These are phyloP conservation scores for Ciconia maguari DNA, from an alignment of 2,113 vertebrate species.

Conservation along the genomic window DNA sequence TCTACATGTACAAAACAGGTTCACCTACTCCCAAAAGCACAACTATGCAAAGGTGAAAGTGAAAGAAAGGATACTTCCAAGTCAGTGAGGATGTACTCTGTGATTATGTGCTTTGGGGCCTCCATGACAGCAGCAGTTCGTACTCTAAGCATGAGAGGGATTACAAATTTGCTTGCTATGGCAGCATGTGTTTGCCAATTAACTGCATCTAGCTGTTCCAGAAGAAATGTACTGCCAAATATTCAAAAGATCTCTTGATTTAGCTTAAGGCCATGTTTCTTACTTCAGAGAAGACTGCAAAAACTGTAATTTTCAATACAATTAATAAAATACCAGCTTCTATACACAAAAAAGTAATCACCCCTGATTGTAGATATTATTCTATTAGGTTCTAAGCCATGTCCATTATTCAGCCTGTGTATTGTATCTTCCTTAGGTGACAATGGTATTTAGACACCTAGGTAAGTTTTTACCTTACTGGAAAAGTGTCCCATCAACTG, in stretches of 20 bases:
- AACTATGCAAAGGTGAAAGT: not conserved
- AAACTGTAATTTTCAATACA: not conserved
- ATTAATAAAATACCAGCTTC: slow-evolving; percentile 30
- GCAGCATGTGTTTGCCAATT: slow-evolving; percentile 37
- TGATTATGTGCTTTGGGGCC: slow-evolving; percentile 35
- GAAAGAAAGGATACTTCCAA: not conserved
- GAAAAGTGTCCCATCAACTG: not conserved
- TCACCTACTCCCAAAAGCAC: slow-evolving; percentile 7
- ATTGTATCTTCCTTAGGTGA: not conserved
- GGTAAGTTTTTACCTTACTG: not conserved
- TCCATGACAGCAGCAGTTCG: not conserved
- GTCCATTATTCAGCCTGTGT: not conserved
- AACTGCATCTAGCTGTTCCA: slow-evolving; percentile 53
- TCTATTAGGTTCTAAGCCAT: not conserved
- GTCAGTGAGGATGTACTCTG: not conserved
- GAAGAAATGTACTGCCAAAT: slow-evolving; percentile 38
- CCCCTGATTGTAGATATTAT: not conserved
- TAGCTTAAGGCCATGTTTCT: slow-evolving; percentile 54
- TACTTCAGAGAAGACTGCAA: not conserved
- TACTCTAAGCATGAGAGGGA: not conserved
- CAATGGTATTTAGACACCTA: not conserved
- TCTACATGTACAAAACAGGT: not conserved
- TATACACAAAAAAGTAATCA: not conserved
- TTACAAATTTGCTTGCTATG: slow-evolving; percentile 50
- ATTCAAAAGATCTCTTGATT: slow-evolving; percentile 58